These are phyloP conservation scores for Trigoniulus corallinus DNA, from an alignment of 1,140 invertebrate genomes.

Conservation along the genomic window DNA sequence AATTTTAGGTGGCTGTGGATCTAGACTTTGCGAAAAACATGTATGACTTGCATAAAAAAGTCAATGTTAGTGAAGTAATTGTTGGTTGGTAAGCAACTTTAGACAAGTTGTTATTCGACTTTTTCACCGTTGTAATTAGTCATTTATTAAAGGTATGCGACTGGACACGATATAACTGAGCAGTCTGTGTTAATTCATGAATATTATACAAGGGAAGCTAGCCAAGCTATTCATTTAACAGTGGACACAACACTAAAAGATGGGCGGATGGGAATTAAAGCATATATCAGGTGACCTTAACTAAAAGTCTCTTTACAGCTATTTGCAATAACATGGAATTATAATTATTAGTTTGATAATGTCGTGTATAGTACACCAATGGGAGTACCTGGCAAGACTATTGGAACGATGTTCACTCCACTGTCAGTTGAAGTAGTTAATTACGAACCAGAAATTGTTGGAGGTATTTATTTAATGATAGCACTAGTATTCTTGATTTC, in stretches of 20 bases:
- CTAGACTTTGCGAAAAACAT: constrained; percentile 89
- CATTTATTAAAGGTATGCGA: constrained; percentile 39
- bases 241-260: constrained; percentile 73
- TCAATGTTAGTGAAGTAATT: constrained; percentile 77
- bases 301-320: neutral
- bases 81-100: constrained; percentile 72
- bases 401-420: constrained; percentile 91
- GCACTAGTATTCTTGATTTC: neutral
- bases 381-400: constrained; percentile 74
- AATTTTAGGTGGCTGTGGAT: constrained; percentile 72
- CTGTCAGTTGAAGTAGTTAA: constrained; percentile 64
- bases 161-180: constrained; percentile 86
- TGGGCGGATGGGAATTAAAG: constrained; percentile 70
- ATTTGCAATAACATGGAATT: neutral
- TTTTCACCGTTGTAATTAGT: neutral
- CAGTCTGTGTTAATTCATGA: constrained; percentile 95
- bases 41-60: constrained; percentile 80
- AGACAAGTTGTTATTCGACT: neutral
- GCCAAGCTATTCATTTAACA: constrained; percentile 71
- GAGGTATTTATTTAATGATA: constrained; percentile 27
- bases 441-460: constrained; percentile 74
- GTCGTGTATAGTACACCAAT: constrained; percentile 37
- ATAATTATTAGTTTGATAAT: neutral
- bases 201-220: constrained; percentile 46
- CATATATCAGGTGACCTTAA: constrained; percentile 51